Evolutionary conservation across 2,888 invertebrate genomes (phyloP).

Genomic region (Melanostoma mellinum): DNA sequence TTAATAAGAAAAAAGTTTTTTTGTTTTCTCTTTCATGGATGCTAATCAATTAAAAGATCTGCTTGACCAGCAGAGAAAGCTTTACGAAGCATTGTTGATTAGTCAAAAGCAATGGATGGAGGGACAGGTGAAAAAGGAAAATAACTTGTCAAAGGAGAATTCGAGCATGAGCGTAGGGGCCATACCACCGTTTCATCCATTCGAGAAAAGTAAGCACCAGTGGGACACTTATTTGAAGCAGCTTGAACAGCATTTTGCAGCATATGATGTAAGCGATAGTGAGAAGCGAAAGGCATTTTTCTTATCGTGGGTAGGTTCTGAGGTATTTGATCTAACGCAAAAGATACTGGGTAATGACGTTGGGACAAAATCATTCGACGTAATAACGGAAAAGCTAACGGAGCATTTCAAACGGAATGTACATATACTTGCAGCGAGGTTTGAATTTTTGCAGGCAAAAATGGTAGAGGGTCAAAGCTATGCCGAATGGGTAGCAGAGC

Average conservation of each 20-base stretch:
- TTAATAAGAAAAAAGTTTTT: not conserved
- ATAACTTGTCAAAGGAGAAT: not conserved
- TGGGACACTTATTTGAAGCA: slow-evolving; percentile 16
- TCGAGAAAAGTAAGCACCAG: slow-evolving; percentile 11
- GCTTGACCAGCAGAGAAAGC: not conserved
- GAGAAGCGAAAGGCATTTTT: slow-evolving; percentile 5
- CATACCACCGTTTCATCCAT: not conserved
- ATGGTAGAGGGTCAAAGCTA: too few relatives aligned
- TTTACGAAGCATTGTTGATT: not conserved
- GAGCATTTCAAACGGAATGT: slow-evolving; percentile 28
- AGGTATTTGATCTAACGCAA: not conserved
- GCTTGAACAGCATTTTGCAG: slow-evolving; percentile 4
- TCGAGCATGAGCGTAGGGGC: not conserved
- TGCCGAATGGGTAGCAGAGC: too few relatives aligned
- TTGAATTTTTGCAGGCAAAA: too few relatives aligned
- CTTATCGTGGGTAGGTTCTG: slow-evolving; percentile 4
- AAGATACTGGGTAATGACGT: too few relatives aligned
- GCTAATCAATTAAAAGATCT: not conserved
- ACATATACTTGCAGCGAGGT: too few relatives aligned
- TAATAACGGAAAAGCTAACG: slow-evolving; percentile 11
- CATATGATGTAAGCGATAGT: slow-evolving; percentile 4
- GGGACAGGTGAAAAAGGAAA: slow-evolving; percentile 3
- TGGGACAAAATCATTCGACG: slow-evolving; percentile 23
- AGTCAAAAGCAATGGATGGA: slow-evolving; percentile 12
- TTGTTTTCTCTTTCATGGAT: not conserved